Percentiles rank a stretch among this genome's conserved stretches.
Conservation (phyloP, 2,113 vertebrate genomes). For the Erpornis zantholeuca region DNA sequence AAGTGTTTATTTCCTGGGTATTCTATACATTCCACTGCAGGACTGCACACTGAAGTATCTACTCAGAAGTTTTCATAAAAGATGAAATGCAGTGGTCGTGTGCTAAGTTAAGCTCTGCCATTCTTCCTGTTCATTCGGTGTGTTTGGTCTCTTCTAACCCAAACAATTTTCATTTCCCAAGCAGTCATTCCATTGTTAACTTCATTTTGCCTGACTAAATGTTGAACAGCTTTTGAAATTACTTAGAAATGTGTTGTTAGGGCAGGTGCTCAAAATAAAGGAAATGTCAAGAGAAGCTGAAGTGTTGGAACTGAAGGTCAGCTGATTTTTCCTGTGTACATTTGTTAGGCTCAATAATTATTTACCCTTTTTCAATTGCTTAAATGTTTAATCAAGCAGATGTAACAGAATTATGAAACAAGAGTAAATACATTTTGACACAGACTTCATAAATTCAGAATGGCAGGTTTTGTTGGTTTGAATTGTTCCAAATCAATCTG, state of each 20-base stretch:
- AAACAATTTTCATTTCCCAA: background rate
- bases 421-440: constrained; percentile 11
- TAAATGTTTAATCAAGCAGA: constrained; percentile 3
- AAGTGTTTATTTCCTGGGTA: background rate
- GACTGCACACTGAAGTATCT: background rate
- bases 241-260: background rate
- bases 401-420: constrained; percentile 10
- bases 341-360: background rate
- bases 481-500: background rate
- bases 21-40: background rate
- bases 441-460: background rate
- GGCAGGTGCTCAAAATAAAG: background rate
- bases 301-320: constrained; percentile 9
- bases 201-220: constrained; percentile 21
- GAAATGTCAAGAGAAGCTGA: constrained; percentile 32
- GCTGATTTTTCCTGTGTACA: background rate
- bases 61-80: background rate
- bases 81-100: background rate
- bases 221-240: constrained; percentile 3
- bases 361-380: background rate
- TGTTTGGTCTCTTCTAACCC: background rate
- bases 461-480: background rate
- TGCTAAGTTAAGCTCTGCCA: background rate
- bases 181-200: background rate
- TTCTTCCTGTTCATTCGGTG: background rate